These are phyloP conservation scores for Bradypus variegatus DNA, from an alignment of 2,797 vertebrate genomes.

Conservation along the genomic window DNA sequence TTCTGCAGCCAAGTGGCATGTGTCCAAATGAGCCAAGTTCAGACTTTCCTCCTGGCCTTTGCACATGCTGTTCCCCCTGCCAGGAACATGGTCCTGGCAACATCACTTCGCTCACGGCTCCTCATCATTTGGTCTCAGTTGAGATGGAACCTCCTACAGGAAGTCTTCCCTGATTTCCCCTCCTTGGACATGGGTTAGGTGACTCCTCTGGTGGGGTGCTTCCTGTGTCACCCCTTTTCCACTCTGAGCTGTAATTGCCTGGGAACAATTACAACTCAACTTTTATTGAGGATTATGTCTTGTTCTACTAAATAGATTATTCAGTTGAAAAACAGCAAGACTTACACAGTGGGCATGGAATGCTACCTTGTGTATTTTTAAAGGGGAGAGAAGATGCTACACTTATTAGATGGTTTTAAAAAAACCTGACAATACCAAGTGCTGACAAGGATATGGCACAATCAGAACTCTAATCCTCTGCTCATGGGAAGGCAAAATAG, in stretches of 20 bases:
- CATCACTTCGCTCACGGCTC: not conserved
- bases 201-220: not conserved
- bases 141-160: not conserved
- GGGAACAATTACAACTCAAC: not conserved
- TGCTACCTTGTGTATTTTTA: not conserved
- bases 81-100: not conserved
- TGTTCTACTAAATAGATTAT: not conserved
- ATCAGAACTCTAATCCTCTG: not conserved
- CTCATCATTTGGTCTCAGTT: not conserved
- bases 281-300: not conserved
- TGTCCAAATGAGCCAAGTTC: not conserved
- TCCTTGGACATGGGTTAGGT: not conserved
- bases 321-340: not conserved
- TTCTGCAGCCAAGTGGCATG: not conserved
- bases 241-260: not conserved
- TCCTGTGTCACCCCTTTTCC: not conserved
- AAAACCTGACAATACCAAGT: not conserved
- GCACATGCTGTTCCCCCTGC: not conserved
- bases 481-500: not conserved
- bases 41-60: not conserved
- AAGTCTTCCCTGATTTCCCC: not conserved
- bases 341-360: not conserved
- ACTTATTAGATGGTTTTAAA: not conserved
- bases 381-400: not conserved
- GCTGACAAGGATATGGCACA: not conserved